A percentile compares a stretch with the other conserved stretches of the same genome.
These are phyloP conservation scores for Arion vulgaris DNA, from an alignment of 1,140 invertebrate species.

Conservation along the genomic window DNA sequence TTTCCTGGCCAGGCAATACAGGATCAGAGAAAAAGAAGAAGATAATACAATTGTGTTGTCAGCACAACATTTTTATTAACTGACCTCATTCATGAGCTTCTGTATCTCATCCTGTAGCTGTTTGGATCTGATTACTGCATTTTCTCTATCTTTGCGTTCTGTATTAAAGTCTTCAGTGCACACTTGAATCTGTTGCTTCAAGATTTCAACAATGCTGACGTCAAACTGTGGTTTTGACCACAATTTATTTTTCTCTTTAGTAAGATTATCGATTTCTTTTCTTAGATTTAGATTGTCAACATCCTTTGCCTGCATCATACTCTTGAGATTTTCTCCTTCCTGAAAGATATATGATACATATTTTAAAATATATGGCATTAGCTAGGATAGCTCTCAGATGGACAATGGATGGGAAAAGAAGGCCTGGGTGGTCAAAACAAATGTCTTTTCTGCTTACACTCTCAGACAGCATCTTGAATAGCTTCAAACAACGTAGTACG, in stretches of 20 bases:
- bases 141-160: slow-evolving; percentile 62
- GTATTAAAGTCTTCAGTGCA: slow-evolving; percentile 69
- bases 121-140: slow-evolving; percentile 48
- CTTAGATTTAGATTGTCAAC: neutral
- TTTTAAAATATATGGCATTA: too few species aligned
- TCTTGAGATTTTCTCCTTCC: neutral
- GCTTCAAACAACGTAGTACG: too few species aligned
- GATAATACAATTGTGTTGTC: too few species aligned
- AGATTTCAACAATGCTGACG: slow-evolving; percentile 54
- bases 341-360: neutral
- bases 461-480: too few species aligned
- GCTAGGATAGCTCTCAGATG: too few species aligned
- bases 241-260: neutral
- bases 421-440: too few species aligned
- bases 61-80: neutral
- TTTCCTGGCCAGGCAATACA: too few species aligned
- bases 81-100: slow-evolving; percentile 33
- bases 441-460: too few species aligned
- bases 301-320: neutral
- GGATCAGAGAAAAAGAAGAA: too few species aligned
- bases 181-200: slow-evolving; percentile 67
- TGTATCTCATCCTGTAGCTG: slow-evolving; percentile 36
- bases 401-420: too few species aligned
- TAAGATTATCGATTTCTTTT: neutral
- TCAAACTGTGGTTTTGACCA: slow-evolving; percentile 27